Conservation (phyloP, 2,797 vertebrate species). For the Ceyx erithaca region DNA sequence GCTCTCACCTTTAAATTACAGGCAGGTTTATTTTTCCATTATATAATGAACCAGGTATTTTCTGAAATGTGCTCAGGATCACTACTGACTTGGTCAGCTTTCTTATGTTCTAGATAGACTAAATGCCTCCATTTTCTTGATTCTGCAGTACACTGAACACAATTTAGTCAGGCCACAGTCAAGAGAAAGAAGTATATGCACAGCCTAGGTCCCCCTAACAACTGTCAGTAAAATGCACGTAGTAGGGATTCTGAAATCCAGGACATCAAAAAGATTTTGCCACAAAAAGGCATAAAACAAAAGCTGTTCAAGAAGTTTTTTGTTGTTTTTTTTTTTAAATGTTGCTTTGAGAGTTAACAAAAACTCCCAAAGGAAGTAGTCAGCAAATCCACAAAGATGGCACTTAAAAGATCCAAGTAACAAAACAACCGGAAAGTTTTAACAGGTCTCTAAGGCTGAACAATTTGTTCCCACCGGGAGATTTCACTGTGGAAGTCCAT, state of each 20-base stretch:
- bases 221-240: not conserved
- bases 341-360: not conserved
- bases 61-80: not conserved
- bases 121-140: not conserved
- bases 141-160: not conserved
- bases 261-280: not conserved
- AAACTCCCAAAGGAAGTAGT: not conserved
- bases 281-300: not conserved
- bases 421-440: conserved; percentile 28
- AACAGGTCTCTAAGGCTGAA: conserved; percentile 32
- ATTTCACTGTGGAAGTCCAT: conserved; percentile 43
- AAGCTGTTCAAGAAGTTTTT: not conserved
- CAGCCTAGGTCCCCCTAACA: not conserved
- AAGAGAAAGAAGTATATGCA: not conserved
- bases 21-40: not conserved
- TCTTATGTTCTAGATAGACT: not conserved
- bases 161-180: not conserved
- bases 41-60: not conserved
- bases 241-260: not conserved
- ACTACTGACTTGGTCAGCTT: not conserved
- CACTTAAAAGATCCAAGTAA: conserved; percentile 12
- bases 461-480: conserved; percentile 45
- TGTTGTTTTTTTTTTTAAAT: not conserved
- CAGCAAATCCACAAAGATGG: not conserved
- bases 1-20: not conserved